These are phyloP conservation scores for Xiphophorus couchianus DNA, from an alignment of 2,113 vertebrate genomes.

Conservation along the genomic window DNA sequence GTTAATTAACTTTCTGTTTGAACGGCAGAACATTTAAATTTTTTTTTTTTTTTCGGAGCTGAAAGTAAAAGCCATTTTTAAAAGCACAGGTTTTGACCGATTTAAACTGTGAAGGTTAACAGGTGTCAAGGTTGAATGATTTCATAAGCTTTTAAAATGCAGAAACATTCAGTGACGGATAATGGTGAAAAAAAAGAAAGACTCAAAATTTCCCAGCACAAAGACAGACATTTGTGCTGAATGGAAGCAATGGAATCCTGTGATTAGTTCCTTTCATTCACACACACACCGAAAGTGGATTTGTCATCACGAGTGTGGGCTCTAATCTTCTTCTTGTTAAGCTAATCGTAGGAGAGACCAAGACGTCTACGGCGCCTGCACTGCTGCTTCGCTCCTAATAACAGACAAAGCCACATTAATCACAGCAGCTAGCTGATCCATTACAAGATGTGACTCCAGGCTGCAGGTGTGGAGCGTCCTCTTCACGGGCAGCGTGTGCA, in stretches of 20 bases:
- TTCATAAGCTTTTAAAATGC: conserved; percentile 7
- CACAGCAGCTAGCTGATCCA: conserved; percentile 11
- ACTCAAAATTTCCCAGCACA: neutral
- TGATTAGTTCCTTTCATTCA: conserved; percentile 41
- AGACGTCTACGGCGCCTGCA: conserved; percentile 36
- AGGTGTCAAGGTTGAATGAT: neutral
- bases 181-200: neutral
- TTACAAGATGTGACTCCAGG: neutral
- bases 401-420: conserved; percentile 20
- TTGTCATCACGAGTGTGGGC: conserved; percentile 16
- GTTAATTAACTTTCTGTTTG: neutral
- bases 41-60: neutral
- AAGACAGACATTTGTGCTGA: conserved; percentile 6
- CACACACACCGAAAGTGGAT: conserved; percentile 1
- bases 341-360: conserved; percentile 26
- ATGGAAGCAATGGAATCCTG: conserved; percentile 10
- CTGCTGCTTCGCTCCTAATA: conserved; percentile 5
- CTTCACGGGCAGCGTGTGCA: neutral
- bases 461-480: conserved; percentile 4
- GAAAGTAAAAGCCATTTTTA: neutral
- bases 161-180: conserved; percentile 1
- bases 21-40: no score
- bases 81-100: neutral
- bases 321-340: conserved; percentile 25
- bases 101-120: neutral